Evolutionary conservation across 2,797 vertebrate species (phyloP), one percentile per base, ranked within the genome.

Genomic region (Sebastiscus albofasciatus): DNA sequence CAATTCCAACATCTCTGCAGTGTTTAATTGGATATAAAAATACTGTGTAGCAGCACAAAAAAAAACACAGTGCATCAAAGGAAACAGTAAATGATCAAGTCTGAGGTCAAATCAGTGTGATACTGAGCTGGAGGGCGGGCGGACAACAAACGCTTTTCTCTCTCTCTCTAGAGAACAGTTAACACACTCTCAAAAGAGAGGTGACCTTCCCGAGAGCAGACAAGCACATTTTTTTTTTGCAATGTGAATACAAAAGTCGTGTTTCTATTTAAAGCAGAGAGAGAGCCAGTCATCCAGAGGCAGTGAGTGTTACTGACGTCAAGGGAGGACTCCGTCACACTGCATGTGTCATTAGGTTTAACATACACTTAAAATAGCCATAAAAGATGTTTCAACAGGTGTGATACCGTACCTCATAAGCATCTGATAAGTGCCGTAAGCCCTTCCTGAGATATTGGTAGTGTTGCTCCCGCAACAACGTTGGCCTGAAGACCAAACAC

Each of bases 371-470:
- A 24, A 16, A 22, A 75, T 6, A 36, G 55, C 5, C 6, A 6
- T 2, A 7, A 10, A 13, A 42, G 27, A 27, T 8, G 27, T 39
- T 13, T 33, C 3, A 22, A 2, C 4, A 2, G 1, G 52, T 64
- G 20, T 8, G 27, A 55, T 18, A 60, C 67, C 8, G 22, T 97
- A 99, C 98, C 98, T 99, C 97, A 1, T 99, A 99, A 20, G 97
- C 96, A 13, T 99, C 97, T 0, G 97, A 98, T 80, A 99, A 94
- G 80, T 98, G 96, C 74, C 97, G 97, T 90, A 99, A 96, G 67
- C 98, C 98, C 94, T 97, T 97, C 93, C 98, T 99, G 90, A 99
- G 95, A 92, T 99, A 99, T 26, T 97, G 96, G 92, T 97, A 97
- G 88, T 99, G 98, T 80, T 98, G 97, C 34, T 99, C 97, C 66